phyloP scores from a whole-genome alignment of 1,140 invertebrate genomes.

The Drosophila ironensis region DNA sequence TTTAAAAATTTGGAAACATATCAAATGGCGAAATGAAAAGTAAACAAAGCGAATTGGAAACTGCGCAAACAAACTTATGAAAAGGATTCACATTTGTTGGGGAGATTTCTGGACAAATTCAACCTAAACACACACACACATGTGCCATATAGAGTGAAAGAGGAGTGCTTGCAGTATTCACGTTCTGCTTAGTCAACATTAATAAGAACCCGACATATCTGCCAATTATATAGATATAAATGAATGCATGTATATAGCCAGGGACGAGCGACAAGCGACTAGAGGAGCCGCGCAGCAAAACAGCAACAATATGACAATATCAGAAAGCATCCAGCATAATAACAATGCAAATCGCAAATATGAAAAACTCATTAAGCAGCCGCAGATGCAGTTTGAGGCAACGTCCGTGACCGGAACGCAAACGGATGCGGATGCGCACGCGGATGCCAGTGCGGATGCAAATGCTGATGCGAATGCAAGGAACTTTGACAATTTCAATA shows the following conservation, averaged over 20 bases:
- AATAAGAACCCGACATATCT: slow-evolving; percentile 46
- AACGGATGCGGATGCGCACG: slow-evolving; percentile 42
- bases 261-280: slow-evolving; percentile 16
- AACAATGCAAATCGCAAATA: slow-evolving; percentile 70
- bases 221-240: slow-evolving; percentile 35
- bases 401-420: slow-evolving; percentile 58
- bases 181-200: slow-evolving; percentile 21
- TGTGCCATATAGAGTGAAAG: slow-evolving; percentile 49
- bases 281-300: slow-evolving; percentile 25
- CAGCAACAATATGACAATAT: slow-evolving; percentile 78
- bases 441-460: slow-evolving; percentile 9
- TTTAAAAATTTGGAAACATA: slow-evolving; percentile 82
- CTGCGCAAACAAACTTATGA: slow-evolving; percentile 7
- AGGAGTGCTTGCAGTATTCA: slow-evolving; percentile 18
- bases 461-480: slow-evolving; percentile 17
- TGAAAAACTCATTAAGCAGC: slow-evolving; percentile 78
- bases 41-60: slow-evolving; percentile 36
- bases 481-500: slow-evolving; percentile 53
- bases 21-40: slow-evolving; percentile 78
- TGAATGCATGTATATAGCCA: slow-evolving; percentile 32
- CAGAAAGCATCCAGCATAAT: slow-evolving; percentile 45
- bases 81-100: slow-evolving; percentile 5
- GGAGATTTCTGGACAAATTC: slow-evolving; percentile 5
- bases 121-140: slow-evolving; percentile 21
- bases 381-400: slow-evolving; percentile 59